phyloP scores from a whole-genome alignment of 1,140 invertebrate species.

The Dinoponera quadriceps region DNA sequence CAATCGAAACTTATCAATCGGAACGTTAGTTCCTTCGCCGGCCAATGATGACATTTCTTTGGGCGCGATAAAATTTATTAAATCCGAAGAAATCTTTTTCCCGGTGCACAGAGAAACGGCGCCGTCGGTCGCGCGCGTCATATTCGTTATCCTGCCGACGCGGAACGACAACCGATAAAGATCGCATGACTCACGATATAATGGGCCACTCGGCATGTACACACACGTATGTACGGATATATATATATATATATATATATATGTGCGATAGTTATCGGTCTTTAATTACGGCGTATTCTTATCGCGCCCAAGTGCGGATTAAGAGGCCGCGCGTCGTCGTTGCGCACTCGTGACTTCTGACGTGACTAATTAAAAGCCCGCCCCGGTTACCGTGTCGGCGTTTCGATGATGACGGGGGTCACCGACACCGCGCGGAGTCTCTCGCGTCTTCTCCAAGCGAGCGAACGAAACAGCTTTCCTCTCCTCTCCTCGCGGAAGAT shows the following conservation, averaged over 20 bases:
- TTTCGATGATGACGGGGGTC: slow-evolving; percentile 66
- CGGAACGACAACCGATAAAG: slow-evolving; percentile 61
- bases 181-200: slow-evolving; percentile 62
- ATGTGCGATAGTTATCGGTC: slow-evolving; percentile 41
- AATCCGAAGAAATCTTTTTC: too few relatives aligned
- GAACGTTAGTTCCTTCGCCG: too few relatives aligned
- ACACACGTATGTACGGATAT: too few relatives aligned
- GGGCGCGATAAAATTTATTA: too few relatives aligned
- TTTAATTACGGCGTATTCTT: slow-evolving; percentile 61
- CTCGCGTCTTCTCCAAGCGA: background rate
- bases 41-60: too few relatives aligned
- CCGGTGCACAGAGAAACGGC: slow-evolving; percentile 2
- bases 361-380: slow-evolving; percentile 59
- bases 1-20: too few relatives aligned
- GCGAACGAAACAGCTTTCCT: too few relatives aligned
- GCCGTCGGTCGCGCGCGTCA: slow-evolving; percentile 7
- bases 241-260: too few relatives aligned
- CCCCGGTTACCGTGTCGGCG: slow-evolving; percentile 26
- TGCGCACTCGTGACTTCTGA: slow-evolving; percentile 44
- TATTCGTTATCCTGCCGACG: slow-evolving; percentile 41
- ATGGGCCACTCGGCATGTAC: background rate
- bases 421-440: slow-evolving; percentile 43
- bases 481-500: too few relatives aligned
- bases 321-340: slow-evolving; percentile 30
- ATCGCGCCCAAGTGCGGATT: slow-evolving; percentile 62